Percentiles rank a stretch among this genome's conserved stretches.
Conservation (phyloP, 1,140 invertebrate species). For the Zaprionus taronus region DNA sequence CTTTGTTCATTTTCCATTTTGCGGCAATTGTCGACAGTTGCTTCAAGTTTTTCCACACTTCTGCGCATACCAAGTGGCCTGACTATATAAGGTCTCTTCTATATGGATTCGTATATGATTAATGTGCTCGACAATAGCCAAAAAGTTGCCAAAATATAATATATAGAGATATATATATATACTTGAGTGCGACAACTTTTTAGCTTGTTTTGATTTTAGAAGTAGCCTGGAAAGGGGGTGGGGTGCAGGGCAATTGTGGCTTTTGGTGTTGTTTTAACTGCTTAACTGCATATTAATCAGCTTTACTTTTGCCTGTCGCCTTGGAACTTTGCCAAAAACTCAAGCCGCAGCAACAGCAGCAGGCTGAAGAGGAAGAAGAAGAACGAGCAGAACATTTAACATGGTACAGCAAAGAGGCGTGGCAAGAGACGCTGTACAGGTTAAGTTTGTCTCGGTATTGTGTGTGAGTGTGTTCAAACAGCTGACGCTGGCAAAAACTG, state of each 20-base stretch:
- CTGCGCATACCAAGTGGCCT: slow-evolving; percentile 12
- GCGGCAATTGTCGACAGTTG: slow-evolving; percentile 26
- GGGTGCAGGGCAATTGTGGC: slow-evolving; percentile 26
- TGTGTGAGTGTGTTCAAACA: not conserved
- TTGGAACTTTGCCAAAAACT: slow-evolving; percentile 59
- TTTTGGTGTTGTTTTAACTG: slow-evolving; percentile 47
- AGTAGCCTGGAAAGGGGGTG: not conserved
- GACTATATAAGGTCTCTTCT: slow-evolving; percentile 17
- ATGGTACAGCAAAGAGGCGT: slow-evolving; percentile 65
- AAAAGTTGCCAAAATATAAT: slow-evolving; percentile 41
- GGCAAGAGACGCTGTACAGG: slow-evolving; percentile 29
- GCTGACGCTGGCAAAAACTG: slow-evolving; percentile 14
- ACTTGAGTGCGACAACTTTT: slow-evolving; percentile 48
- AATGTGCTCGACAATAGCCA: slow-evolving; percentile 46
- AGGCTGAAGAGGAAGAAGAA: not conserved
- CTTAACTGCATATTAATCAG: slow-evolving; percentile 63
- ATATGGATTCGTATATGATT: slow-evolving; percentile 47
- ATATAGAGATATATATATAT: not conserved
- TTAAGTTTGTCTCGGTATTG: slow-evolving; percentile 11
- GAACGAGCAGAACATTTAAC: slow-evolving; percentile 15
- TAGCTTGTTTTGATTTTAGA: slow-evolving; percentile 56
- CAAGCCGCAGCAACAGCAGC: slow-evolving; percentile 23
- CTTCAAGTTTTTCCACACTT: slow-evolving; percentile 21
- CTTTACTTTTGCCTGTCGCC: slow-evolving; percentile 34
- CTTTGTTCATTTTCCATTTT: slow-evolving; percentile 14